Evolutionary conservation across 2,888 invertebrate species (phyloP), one percentile per base, ranked within the genome.

Genomic region (Leptogaster cylindrica): DNA sequence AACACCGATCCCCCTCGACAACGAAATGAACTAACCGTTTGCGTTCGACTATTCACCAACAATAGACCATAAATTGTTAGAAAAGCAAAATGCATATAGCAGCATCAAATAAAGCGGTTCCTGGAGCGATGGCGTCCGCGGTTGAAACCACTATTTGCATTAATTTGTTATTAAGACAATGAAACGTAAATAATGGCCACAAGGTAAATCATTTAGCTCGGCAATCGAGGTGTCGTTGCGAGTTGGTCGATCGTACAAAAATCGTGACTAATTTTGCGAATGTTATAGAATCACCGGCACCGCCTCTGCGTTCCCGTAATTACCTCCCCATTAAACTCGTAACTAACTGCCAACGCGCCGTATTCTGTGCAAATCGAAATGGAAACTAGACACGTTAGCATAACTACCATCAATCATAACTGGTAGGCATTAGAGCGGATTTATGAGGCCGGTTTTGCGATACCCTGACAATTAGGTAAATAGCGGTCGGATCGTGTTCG

Each of bases 401-500:
- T 31, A 31, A 31, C 46, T 31, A 48, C 31, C 31, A 64, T 64
- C 64, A 64, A 64, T 64, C 64, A 64, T 64, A 64, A 46, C 20
- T 18, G 63, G 25, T 31, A n/a, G n/a, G n/a, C n/a, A 64, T 64
- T 46, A 64, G 48, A 64, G 33, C 20, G 64, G 48, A 48, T 46
- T 46, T 31, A 33, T 64, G 18, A 64, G 23, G 25, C 46, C 31
- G 46, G 28, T 31, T 31, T 20, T 10, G 20, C 31, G 20, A 48
- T 64, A 48, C 16, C 23, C 64, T 31, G 50, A 64, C 64, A 64
- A 64, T 64, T 64, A 64, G 36, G 50, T 64, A 64, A 64, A 64
- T 64, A 64, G 50, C 64, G 50, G 50, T 36, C 28, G 64, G 64
- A 64, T 71, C 72, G 71, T 72, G 71, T 71, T 72, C 71, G 66